Base-by-base conservation (phyloP, 2,888 invertebrate species). In the Cataglyphis rosenhaueri region DNA sequence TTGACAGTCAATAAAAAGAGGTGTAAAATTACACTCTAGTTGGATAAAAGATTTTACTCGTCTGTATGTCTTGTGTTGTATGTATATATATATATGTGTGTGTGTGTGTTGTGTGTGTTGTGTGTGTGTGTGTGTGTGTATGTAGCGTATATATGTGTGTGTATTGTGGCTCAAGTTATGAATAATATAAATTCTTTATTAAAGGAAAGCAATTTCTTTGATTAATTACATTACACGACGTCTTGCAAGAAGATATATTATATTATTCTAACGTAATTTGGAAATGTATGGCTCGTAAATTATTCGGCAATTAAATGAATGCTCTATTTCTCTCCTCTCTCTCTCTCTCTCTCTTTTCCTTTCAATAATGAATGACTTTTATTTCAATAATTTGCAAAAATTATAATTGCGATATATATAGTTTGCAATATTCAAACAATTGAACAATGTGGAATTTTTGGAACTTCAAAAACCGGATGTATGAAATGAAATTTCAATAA, bases 201-300 rank as follows among this genome's bases (percentile, higher is more conserved):
- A 59, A 61, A 78, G 71, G 2, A 48, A 78, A 78, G 44, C 44
- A 35, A 78, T 59, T 78, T 48, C 59, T 71, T 32, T 32, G 44
- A 35, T 59, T 78, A 78, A 78, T 78, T 78, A 70, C 35, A 61
- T 61, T 21, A 44, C 44, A 32, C 18, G 59, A 57, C 38, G n/a
- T 32, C 21, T 59, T 35, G 32, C 10, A 32, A 68, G 5, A 70
- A 70, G 59, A 59, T 25, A 44, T 70, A 25, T 15, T 25, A 44
- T 70, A 25, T 15, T 6, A n/a, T 52, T 29, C 6, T 35, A 32
- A 59, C 48, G 35, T 70, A 78, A 78, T 12, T 21, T 8, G 4
- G 57, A 59, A 48, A 48, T 25, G 59, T 32, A 59, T 57, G 21
- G 21, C n/a, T 25, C 10, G 18, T 44, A 59, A 78, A 18, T 70